Conservation (phyloP, 2,797 vertebrate species). For the Crocidura indochinensis region DNA sequence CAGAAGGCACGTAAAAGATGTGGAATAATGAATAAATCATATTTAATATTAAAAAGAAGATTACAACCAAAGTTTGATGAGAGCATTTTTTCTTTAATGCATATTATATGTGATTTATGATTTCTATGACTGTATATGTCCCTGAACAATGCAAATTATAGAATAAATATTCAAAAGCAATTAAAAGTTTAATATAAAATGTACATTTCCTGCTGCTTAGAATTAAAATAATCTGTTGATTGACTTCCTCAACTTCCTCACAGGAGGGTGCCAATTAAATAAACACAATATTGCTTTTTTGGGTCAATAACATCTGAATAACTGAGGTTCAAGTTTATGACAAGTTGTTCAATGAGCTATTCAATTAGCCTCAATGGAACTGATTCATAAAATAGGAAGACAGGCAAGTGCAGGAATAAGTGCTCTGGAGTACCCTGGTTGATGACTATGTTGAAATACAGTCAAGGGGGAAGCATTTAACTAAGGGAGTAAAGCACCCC, state of each 20-base stretch:
- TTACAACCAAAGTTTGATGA: not conserved
- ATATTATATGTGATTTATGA: not conserved
- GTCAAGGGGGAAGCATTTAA: conserved; percentile 53
- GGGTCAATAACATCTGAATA: conserved; percentile 57
- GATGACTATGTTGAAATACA: conserved; percentile 50
- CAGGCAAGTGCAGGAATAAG: not conserved
- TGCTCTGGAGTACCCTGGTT: conserved; percentile 38
- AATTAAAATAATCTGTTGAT: conserved; percentile 72
- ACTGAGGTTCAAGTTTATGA: conserved; percentile 69
- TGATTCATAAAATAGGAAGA: conserved; percentile 53
- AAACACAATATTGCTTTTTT: conserved; percentile 64
- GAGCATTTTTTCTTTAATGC: not conserved
- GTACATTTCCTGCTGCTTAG: conserved; percentile 48
- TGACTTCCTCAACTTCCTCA: conserved; percentile 27
- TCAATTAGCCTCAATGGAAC: conserved; percentile 77
- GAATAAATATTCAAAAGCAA: not conserved
- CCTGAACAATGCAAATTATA: conserved; percentile 9
- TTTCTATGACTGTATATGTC: conserved; percentile 30
- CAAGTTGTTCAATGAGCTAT: conserved; percentile 66
- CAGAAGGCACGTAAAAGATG: not conserved
- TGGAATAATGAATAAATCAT: conserved; percentile 10
- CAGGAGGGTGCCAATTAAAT: conserved; percentile 74
- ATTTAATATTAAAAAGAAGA: conserved; percentile 9
- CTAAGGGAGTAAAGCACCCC: not conserved
- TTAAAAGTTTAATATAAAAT: not conserved